Evolutionary conservation across 2,113 vertebrate genomes (phyloP).

Genomic region (Anhinga rufa): DNA sequence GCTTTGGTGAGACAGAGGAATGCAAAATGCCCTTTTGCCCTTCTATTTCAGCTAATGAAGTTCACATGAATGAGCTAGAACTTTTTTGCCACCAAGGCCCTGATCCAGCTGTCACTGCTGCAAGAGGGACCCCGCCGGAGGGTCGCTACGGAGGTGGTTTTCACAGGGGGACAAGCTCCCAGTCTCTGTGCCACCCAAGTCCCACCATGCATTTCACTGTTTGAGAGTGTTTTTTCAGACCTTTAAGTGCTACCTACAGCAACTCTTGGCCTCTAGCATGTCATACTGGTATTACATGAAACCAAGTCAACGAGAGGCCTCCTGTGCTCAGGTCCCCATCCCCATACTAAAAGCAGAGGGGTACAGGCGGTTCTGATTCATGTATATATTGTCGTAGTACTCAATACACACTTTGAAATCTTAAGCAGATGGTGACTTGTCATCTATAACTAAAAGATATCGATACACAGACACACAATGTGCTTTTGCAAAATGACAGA

Average conservation of each 20-base stretch:
- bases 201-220: not conserved
- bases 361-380: conserved; percentile 38
- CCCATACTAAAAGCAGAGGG: conserved; percentile 29
- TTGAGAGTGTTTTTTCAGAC: not conserved
- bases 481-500: conserved; percentile 66
- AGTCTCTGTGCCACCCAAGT: not conserved
- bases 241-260: not conserved
- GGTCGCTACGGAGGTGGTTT: not conserved
- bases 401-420: conserved; percentile 24
- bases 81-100: not conserved
- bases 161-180: not conserved
- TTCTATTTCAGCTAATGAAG: not conserved
- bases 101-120: not conserved
- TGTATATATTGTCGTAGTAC: conserved; percentile 31
- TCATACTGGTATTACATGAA: not conserved
- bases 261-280: not conserved
- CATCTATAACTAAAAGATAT: conserved; percentile 63
- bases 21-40: not conserved
- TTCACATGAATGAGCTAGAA: not conserved
- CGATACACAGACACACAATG: conserved; percentile 58
- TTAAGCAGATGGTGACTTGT: conserved; percentile 62
- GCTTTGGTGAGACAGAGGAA: not conserved
- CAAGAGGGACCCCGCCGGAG: not conserved
- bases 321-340: not conserved
- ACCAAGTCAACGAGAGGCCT: not conserved